Base-by-base conservation (phyloP, 1,140 invertebrate genomes). In the Drosophila triauraria region DNA sequence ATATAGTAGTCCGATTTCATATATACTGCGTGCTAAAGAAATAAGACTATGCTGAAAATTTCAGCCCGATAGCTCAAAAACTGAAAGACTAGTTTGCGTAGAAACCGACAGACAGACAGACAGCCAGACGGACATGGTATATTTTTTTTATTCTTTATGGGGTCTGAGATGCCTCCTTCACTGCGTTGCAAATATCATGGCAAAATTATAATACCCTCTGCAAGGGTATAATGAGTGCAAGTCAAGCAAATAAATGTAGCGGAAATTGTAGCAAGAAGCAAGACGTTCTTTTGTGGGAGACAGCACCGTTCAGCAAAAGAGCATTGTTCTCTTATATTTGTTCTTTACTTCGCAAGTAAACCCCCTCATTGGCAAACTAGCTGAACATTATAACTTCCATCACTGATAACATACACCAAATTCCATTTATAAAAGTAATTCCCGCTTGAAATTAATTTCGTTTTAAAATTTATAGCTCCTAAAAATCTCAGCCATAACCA, bases 401-500 rank as follows among this genome's bases (percentile, higher is more conserved):
- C 38, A 35, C 20, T 40, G 32, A 40, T 40, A 53, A 53, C 20
- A 53, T 30, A 50, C 4, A 6, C 0, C 2, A 8, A 15, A 30
- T 42, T 30, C 9, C 10, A 38, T 35, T 47, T 20, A 30, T 47
- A 43, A 48, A 50, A 64, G 63, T 3, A 42, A 23, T 20, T 44
- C 9, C 44, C 30, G 35, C 17, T 62, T 42, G 9, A 59, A 64
- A 72, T 23, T 56, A 62, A 46, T 50, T 46, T 64, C 9, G 38
- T 46, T 61, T 76, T 71, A 46, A 72, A 84, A 64, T 80, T 80
- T 84, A 77, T 69, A 53, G 60, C 72, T 51, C 57, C 58, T 72
- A 64, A 80, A 72, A 75, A 50, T 61, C 20, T 23, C 53, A 56
- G 13, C n/a, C 51, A 30, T 38, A 59, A 40, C 35, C 35, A 42